phyloP scores from a whole-genome alignment of 2,113 vertebrate species.

The Diadophis punctatus region DNA sequence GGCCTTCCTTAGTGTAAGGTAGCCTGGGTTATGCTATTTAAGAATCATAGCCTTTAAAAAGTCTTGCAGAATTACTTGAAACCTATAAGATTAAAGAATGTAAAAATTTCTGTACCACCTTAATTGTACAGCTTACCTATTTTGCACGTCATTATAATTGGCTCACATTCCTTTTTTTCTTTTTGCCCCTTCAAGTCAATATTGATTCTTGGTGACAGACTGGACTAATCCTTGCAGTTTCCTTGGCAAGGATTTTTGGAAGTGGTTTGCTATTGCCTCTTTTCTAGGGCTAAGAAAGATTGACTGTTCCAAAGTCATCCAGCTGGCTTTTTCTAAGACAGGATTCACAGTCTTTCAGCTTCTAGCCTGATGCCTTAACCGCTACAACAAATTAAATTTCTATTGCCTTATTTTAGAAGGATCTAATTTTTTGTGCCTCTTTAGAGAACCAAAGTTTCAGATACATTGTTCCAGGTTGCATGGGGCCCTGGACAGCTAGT shows the following conservation, averaged over 20 bases:
- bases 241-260: background rate
- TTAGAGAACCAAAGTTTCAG: background rate
- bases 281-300: background rate
- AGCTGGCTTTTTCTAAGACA: background rate
- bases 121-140: background rate
- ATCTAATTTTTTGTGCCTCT: background rate
- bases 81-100: background rate
- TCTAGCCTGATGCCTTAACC: background rate
- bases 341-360: background rate
- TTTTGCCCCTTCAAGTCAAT: background rate
- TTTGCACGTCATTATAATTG: background rate
- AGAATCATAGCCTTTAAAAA: background rate
- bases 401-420: background rate
- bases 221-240: background rate
- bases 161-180: background rate
- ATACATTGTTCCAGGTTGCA: background rate
- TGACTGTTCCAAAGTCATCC: background rate
- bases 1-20: background rate
- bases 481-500: background rate
- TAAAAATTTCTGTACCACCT: background rate
- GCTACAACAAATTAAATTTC: background rate
- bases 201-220: background rate
- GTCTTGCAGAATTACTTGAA: background rate
- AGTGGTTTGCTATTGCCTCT: background rate
- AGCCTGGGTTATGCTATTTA: background rate